A percentile compares a stretch with the other conserved stretches of the same genome.
Evolutionary conservation across 2,113 vertebrate species (phyloP).

Genomic region (Megaceryle torquata): DNA sequence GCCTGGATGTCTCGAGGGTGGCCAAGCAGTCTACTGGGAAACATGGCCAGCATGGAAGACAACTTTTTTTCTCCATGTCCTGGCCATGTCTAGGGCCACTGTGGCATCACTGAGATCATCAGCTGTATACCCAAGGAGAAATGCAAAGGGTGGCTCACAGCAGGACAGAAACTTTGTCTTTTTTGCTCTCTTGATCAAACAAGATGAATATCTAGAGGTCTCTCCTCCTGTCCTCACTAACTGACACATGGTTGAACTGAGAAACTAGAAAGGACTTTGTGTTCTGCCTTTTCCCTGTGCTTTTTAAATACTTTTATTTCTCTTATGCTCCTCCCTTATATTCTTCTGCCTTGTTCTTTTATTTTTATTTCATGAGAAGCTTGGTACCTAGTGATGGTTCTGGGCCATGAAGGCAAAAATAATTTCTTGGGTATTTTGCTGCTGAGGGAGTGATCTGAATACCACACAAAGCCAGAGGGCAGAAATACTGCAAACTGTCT

Average conservation of each 20-base stretch:
- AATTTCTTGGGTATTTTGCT: not conserved
- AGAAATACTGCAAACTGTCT: not conserved
- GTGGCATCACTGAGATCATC: not conserved
- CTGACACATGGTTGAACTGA: not conserved
- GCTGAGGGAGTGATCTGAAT: not conserved
- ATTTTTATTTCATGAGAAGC: not conserved
- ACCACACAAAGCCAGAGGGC: not conserved
- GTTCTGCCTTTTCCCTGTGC: not conserved
- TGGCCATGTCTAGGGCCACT: not conserved
- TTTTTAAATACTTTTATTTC: not conserved
- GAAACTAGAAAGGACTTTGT: not conserved
- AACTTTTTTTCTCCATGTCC: fast-evolving
- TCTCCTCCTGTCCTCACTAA: not conserved
- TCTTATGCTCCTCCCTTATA: too few relatives aligned
- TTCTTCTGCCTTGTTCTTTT: not conserved
- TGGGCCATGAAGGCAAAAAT: not conserved
- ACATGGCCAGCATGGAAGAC: not conserved
- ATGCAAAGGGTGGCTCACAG: not conserved
- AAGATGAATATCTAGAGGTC: too few relatives aligned
- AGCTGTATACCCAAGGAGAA: not conserved
- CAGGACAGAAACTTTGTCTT: not conserved
- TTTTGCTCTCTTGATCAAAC: not conserved
- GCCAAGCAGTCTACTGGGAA: not conserved
- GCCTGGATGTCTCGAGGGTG: not conserved
- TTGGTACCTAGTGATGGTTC: fast-evolving